Evolutionary conservation across 2,797 vertebrate genomes (phyloP), one percentile per base, ranked within the genome.

Genomic region (Anniella stebbinsi): DNA sequence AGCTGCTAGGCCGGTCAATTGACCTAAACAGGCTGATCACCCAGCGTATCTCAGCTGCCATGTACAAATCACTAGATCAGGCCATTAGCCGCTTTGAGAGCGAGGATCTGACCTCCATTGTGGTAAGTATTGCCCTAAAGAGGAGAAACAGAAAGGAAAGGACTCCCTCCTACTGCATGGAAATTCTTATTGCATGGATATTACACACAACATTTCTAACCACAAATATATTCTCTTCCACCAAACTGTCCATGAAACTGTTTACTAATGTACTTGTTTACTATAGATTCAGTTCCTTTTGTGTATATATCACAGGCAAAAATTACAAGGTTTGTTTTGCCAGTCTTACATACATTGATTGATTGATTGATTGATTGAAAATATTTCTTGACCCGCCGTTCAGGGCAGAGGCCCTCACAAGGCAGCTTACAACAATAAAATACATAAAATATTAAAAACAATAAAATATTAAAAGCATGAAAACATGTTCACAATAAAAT

Each of bases 61-160:
- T 98, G 98, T 98, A 98, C 95, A 98, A 98, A 88, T 98, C 98
- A 0, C 92, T 98, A 96, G 98, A 98, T 93, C 98, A 98, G 94
- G 98, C 98, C 87, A 98, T 98, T 95, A 98, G 98, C 95, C 98
- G 98, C 94, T 98, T 98, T 48, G 98, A 98, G 97, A 98, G 98
- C 0, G 98, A 98, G 95, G 98, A 98, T 92, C 97, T 98, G 91
- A 98, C 98, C 2, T 98, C 98, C 84, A 98, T 98, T 11, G 98
- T 98, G 98, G 98, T 98, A 94, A 98, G 97, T 88, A 38, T 3
- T 86, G 91, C 66, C 70, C 54, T 60, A 9, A 23, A 54, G 81
- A 80, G 6, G 3, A 1, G n/a, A 57, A 73, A 88, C 80, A 0
- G 60, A 2, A 54, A 75, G 91, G 90, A 75, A 7, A 78, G n/a